Evolutionary conservation across 2,113 vertebrate species (phyloP).

Genomic region (Dicerorhinus sumatrensis): DNA sequence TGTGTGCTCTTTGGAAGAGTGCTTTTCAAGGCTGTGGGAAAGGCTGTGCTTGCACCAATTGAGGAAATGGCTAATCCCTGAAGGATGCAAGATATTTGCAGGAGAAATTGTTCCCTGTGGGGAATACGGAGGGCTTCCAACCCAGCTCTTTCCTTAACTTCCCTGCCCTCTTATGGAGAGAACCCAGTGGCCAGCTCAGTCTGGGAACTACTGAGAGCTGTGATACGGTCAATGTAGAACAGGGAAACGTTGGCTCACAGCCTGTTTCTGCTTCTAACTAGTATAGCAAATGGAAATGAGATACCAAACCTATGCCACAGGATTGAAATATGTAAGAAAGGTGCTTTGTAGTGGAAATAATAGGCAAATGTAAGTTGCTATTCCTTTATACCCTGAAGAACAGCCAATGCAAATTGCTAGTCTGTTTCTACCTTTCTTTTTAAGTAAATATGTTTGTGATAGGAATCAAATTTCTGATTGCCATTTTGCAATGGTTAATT

Average conservation of each 20-base stretch:
- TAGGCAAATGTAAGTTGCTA: not conserved
- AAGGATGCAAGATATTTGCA: not conserved
- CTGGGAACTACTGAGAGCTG: not conserved
- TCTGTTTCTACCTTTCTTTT: not conserved
- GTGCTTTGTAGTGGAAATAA: constrained; percentile 51
- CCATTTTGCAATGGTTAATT: constrained; percentile 15
- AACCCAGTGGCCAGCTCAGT: not conserved
- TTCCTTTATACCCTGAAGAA: not conserved
- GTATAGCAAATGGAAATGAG: constrained; percentile 31
- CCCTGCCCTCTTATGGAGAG: not conserved
- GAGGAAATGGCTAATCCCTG: not conserved
- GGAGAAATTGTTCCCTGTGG: not conserved
- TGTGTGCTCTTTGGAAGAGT: not conserved
- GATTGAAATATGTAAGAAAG: not conserved
- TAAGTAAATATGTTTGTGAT: not conserved
- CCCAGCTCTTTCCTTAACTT: not conserved
- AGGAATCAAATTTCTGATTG: constrained; percentile 42
- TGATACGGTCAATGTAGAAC: not conserved
- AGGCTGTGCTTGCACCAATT: not conserved
- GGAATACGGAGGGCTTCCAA: not conserved
- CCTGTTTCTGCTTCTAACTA: constrained; percentile 39
- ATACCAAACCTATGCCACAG: not conserved
- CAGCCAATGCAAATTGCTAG: not conserved
- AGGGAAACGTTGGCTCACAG: not conserved
- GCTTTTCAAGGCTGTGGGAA: constrained; percentile 1